Percentiles rank a stretch among this genome's conserved stretches.
phyloP scores from a whole-genome alignment of 2,797 vertebrate genomes.

The Schizopygopsis malacanthus region DNA sequence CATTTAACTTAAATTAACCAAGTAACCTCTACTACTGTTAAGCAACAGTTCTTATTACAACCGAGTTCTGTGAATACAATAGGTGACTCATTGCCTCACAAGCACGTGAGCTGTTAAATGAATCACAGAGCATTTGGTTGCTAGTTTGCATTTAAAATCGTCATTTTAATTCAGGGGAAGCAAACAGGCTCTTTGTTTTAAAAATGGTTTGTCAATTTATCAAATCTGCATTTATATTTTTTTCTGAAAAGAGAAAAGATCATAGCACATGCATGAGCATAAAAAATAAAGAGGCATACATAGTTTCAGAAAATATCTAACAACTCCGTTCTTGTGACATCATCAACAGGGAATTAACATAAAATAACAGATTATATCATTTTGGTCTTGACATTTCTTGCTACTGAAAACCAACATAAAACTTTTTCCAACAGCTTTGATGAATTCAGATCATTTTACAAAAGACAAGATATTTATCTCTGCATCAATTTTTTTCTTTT shows the following conservation, averaged over 20 bases:
- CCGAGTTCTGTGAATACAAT: neutral
- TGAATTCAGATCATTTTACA: neutral
- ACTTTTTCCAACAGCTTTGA: neutral
- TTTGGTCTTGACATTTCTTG: neutral
- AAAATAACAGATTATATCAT: neutral
- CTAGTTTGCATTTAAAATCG: conserved; percentile 7
- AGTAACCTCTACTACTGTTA: conserved; percentile 8
- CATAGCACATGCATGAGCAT: neutral
- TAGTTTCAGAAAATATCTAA: neutral
- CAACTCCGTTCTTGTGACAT: neutral
- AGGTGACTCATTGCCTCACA: neutral
- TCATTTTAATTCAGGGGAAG: neutral
- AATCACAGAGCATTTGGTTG: neutral
- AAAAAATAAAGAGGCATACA: neutral
- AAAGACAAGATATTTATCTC: neutral
- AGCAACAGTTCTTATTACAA: conserved; percentile 18
- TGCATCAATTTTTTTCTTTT: neutral
- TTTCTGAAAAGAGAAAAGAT: neutral
- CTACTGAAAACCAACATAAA: neutral
- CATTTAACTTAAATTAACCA: conserved; percentile 46
- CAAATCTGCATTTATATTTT: neutral
- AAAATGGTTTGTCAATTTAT: neutral
- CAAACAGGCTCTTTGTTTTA: neutral
- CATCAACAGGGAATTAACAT: neutral
- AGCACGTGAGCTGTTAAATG: neutral